Percentiles rank a stretch among this genome's conserved stretches.
phyloP scores from a whole-genome alignment of 1,140 invertebrate species.

The Magallana ariakensis region DNA sequence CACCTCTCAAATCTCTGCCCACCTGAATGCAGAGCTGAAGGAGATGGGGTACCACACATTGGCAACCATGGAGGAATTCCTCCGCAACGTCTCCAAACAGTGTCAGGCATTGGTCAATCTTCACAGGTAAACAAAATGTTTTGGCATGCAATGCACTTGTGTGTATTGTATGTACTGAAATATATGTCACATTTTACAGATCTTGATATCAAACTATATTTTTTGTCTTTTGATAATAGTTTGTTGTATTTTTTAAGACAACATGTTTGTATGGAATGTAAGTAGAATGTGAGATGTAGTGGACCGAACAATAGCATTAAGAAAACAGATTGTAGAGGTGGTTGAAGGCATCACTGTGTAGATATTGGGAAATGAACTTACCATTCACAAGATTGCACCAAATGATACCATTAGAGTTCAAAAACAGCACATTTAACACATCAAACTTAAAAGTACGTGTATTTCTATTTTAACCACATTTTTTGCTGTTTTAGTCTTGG shows the following conservation, averaged over 20 bases:
- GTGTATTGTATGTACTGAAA: background rate
- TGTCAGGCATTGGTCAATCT: constrained; percentile 83
- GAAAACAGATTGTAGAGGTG: background rate
- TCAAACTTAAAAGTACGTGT: too few relatives aligned
- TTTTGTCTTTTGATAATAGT: background rate
- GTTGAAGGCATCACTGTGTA: too few relatives aligned
- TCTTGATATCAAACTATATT: background rate
- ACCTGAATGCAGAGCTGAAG: constrained; percentile 61
- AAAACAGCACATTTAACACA: too few relatives aligned
- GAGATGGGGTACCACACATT: constrained; percentile 88
- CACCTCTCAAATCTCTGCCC: constrained; percentile 50
- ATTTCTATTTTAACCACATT: too few relatives aligned
- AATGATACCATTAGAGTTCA: too few relatives aligned
- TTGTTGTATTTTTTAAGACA: background rate
- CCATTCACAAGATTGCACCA: too few relatives aligned
- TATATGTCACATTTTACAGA: background rate
- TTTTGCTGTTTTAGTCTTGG: constrained; percentile 67
- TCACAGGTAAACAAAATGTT: constrained; percentile 54
- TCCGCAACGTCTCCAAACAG: constrained; percentile 88
- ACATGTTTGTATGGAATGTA: background rate
- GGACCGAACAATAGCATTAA: background rate
- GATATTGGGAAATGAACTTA: too few relatives aligned
- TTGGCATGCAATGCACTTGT: too few relatives aligned
- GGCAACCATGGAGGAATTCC: constrained; percentile 89
- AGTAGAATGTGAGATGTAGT: too few relatives aligned